Conservation (phyloP, 2,797 vertebrate genomes). For the Enteromius treurensis region DNA sequence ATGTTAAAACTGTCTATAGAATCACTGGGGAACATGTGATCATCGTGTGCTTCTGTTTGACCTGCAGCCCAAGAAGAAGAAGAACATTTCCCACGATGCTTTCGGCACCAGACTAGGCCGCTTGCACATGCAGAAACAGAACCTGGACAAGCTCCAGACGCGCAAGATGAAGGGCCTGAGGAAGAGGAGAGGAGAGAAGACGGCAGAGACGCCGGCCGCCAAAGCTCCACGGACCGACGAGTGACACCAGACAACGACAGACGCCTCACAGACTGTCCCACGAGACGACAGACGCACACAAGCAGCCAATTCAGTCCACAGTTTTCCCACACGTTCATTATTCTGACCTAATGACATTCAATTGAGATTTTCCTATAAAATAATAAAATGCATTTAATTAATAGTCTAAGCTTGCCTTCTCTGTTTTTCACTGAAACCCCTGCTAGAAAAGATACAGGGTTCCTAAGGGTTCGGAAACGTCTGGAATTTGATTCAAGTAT, state of each 20-base stretch:
- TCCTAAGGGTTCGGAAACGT: too few species aligned
- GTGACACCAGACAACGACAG: not conserved
- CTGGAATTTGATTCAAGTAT: too few species aligned
- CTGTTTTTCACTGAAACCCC: not conserved
- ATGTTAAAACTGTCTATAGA: too few species aligned
- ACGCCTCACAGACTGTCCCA: not conserved
- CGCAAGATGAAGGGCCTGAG: constrained; percentile 94
- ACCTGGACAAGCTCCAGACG: constrained; percentile 89
- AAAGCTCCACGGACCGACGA: constrained; percentile 71
- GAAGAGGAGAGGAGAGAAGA: constrained; percentile 80
- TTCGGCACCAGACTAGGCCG: constrained; percentile 91
- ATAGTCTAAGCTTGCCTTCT: not conserved
- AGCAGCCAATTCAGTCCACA: not conserved
- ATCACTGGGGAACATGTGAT: too few species aligned
- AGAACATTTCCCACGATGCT: constrained; percentile 91
- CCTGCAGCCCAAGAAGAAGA: constrained; percentile 91
- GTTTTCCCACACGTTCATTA: not conserved
- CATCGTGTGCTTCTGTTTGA: not conserved
- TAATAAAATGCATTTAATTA: not conserved
- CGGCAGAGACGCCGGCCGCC: constrained; percentile 44
- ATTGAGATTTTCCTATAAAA: not conserved
- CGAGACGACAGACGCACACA: not conserved
- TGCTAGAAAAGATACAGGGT: too few species aligned
- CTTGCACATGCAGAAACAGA: constrained; percentile 97
- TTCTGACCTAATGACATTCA: not conserved